Evolutionary conservation across 2,888 invertebrate species (phyloP).

Genomic region (Agriotes lineatus): DNA sequence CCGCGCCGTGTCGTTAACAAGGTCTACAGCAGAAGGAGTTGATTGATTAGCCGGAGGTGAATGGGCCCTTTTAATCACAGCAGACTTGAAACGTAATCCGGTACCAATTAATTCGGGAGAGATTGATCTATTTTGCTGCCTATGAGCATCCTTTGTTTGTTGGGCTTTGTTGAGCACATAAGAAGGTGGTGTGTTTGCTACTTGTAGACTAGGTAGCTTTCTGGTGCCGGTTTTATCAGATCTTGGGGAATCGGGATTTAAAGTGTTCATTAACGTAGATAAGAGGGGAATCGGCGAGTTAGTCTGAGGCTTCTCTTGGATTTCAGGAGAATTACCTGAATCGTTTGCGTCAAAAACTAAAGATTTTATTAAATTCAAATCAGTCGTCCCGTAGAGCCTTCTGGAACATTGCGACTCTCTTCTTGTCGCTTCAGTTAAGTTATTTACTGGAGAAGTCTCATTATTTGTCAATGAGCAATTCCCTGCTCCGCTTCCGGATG

Average conservation of each 20-base stretch:
- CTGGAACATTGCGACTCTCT: too few species aligned
- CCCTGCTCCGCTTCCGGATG: background rate
- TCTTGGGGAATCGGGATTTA: slow-evolving; percentile 7
- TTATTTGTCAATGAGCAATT: background rate
- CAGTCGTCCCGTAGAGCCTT: background rate
- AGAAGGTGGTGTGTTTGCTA: slow-evolving; percentile 6
- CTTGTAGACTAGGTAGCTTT: background rate
- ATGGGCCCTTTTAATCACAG: slow-evolving; percentile 35
- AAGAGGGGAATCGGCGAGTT: background rate
- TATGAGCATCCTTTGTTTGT: slow-evolving; percentile 18
- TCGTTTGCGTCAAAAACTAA: too few species aligned
- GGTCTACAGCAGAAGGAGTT: slow-evolving; percentile 30
- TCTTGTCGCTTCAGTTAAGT: too few species aligned
- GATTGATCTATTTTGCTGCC: slow-evolving; percentile 37
- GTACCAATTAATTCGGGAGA: slow-evolving; percentile 32
- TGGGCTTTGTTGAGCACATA: slow-evolving; percentile 4
- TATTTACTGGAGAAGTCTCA: background rate
- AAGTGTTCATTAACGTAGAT: slow-evolving; percentile 22
- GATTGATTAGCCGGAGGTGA: slow-evolving; percentile 41
- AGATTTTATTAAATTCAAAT: background rate
- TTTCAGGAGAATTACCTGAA: background rate
- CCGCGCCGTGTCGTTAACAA: slow-evolving; percentile 25
- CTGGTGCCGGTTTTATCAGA: slow-evolving; percentile 6
- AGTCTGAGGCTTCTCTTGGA: background rate
- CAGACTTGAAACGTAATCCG: slow-evolving; percentile 33